A percentile compares a stretch with the other conserved stretches of the same genome.
Conservation (phyloP, 2,113 vertebrate genomes). For the Hystrix cristata region DNA sequence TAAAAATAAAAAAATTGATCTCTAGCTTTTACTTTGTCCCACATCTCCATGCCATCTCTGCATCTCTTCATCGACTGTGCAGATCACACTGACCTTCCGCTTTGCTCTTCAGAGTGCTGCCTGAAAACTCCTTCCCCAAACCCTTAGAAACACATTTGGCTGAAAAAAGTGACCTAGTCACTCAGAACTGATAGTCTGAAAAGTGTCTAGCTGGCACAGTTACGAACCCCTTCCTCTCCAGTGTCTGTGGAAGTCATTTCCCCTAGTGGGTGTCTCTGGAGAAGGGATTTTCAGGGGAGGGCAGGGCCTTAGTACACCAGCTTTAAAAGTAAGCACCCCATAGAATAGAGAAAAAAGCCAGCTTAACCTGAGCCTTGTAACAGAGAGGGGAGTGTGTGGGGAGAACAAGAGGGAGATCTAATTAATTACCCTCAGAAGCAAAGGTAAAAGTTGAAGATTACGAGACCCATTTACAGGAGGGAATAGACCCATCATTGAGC, state of each 20-base stretch:
- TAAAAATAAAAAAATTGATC: neutral
- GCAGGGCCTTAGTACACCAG: slow-evolving; percentile 58
- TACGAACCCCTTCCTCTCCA: neutral
- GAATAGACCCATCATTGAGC: slow-evolving; percentile 85
- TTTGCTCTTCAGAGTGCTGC: neutral
- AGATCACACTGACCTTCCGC: neutral
- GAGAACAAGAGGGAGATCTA: slow-evolving; percentile 78
- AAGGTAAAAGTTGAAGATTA: slow-evolving; percentile 82
- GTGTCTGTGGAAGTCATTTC: neutral
- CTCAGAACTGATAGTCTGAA: neutral
- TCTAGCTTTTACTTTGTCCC: neutral
- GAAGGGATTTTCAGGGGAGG: slow-evolving; percentile 51
- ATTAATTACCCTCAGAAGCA: slow-evolving; percentile 81
- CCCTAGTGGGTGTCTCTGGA: slow-evolving; percentile 62
- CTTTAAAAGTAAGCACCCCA: slow-evolving; percentile 71
- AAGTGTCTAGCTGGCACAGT: neutral
- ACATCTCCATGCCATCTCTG: neutral
- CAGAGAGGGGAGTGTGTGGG: slow-evolving; percentile 80
- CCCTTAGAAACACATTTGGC: neutral
- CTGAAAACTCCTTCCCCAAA: neutral
- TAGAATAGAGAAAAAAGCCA: slow-evolving; percentile 63
- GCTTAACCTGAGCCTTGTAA: slow-evolving; percentile 83
- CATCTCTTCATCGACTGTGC: neutral
- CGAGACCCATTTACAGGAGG: slow-evolving; percentile 83
- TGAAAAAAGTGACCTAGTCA: neutral